phyloP scores from a whole-genome alignment of 2,888 invertebrate species.

The Callosobruchus maculatus region DNA sequence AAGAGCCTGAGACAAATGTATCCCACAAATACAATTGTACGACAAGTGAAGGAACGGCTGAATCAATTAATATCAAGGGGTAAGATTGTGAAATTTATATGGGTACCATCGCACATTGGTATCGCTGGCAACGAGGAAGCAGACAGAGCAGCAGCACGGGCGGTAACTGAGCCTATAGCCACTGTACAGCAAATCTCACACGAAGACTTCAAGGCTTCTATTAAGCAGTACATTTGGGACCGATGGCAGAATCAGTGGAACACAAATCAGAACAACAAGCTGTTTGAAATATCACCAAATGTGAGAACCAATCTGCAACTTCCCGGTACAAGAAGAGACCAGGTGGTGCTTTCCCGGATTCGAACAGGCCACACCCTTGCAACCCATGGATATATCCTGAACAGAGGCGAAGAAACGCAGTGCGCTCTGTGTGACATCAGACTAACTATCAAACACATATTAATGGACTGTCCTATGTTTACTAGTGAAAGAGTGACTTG shows the following conservation, averaged over 20 bases:
- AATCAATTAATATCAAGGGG: background rate
- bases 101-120: background rate
- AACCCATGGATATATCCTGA: background rate
- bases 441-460: background rate
- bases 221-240: background rate
- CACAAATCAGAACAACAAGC: background rate
- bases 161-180: background rate
- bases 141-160: background rate
- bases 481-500: background rate
- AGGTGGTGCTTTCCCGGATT: background rate
- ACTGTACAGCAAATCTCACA: background rate
- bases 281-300: background rate
- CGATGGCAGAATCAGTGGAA: constrained; percentile 2
- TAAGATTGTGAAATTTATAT: background rate
- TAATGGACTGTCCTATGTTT: background rate
- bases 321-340: background rate
- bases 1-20: constrained; percentile 1
- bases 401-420: background rate
- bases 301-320: background rate
- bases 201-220: background rate
- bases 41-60: background rate
- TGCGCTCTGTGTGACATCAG: background rate
- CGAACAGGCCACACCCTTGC: background rate
- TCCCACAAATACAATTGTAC: background rate
- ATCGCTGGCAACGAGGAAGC: constrained; percentile 2